Evolutionary conservation across 2,797 vertebrate genomes (phyloP), one percentile per base, ranked within the genome.

Genomic region (Lerista edwardsae): DNA sequence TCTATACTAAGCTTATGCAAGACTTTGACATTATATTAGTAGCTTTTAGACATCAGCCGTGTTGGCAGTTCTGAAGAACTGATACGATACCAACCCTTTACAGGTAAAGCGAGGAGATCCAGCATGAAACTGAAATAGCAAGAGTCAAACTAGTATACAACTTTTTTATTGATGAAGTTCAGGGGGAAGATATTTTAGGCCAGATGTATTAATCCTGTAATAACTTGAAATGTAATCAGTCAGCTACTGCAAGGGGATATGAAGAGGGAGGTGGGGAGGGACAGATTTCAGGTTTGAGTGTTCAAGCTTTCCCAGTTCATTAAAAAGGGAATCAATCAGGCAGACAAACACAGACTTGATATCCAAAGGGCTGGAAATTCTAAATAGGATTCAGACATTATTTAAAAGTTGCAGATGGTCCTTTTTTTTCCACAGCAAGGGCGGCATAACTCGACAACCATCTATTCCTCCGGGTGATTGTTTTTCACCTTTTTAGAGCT

Each of bases 231-330:
- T 91, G 90, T 84, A 93, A 92, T 92, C 91, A 87, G 89, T 75
- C 51, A 86, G 83, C 80, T 86, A 87, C 87, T 79, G 85, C 86
- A 72, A 91, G 87, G 87, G 79, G 57, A 76, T 82, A 86, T 80
- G 36, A 84, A 85, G 80, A 85, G 84, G 86, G 90, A 88, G 85
- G 83, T 82, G 91, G 87, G 67, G 89, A 91, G 88, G 83, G 87
- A 89, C 82, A 89, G 87, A 67, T 86, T 90, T 82, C 86, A 87
- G 87, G 85, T 91, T 92, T 90, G 89, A 92, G 89, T 93, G 94
- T 94, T 91, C 89, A 90, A 91, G 89, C 93, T 92, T 94, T 91
- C 91, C 92, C 92, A 90, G 91, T 93, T 94, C 91, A 94, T 94
- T 94, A 93, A 91, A 91, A 91, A 94, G 90, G 83, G 92, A 91